Evolutionary conservation across 2,113 vertebrate genomes (phyloP), one percentile per base, ranked within the genome.

Genomic region (Microcebus ravelobensis): DNA sequence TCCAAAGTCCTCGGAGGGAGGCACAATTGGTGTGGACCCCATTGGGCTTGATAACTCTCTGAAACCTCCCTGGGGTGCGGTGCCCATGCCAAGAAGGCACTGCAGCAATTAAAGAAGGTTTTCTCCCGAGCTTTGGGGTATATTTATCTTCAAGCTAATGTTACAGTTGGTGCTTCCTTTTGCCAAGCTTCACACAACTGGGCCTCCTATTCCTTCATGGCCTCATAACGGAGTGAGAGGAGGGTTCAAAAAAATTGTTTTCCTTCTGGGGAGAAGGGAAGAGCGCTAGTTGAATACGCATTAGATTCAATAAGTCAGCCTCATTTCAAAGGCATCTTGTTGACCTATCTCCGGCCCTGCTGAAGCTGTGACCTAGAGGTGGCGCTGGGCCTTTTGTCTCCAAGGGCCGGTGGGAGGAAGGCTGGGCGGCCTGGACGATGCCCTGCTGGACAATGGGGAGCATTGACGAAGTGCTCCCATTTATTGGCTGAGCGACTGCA

Each of bases 391-490:
- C 88, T 86, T 94, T 96, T 94, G 88, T 98, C 74, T 48, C 97
- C 85, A 1, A 0, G 96, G 94, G 97, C 96, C 77, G 31, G 65
- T 21, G 31, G 2, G 13, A 84, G 88, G 12, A 73, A 77, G 85
- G 36, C 67, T 95, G 96, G 98, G 98, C 94, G 91, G 95, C 6
- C 42, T 0, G 85, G 94, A 98, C 76, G 99, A 98, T 98, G 98
- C 98, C 98, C 98, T 98, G 99, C 99, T 39, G 99, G 99, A 99
- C 99, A 98, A 98, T 98, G 99, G 98, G 98, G 96, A 98, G 98
- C 99, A 96, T 99, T 99, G 99, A 99, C 99, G 99, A 98, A 99
- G 99, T 99, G 99, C 98, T 99, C 98, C 98, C 99, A 99, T 99
- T 97, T 99, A 99, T 98, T 98, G 99, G 99, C 98, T 98, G 99